Evolutionary conservation across 2,888 invertebrate species (phyloP).

Genomic region (Rhabditoides inermis): DNA sequence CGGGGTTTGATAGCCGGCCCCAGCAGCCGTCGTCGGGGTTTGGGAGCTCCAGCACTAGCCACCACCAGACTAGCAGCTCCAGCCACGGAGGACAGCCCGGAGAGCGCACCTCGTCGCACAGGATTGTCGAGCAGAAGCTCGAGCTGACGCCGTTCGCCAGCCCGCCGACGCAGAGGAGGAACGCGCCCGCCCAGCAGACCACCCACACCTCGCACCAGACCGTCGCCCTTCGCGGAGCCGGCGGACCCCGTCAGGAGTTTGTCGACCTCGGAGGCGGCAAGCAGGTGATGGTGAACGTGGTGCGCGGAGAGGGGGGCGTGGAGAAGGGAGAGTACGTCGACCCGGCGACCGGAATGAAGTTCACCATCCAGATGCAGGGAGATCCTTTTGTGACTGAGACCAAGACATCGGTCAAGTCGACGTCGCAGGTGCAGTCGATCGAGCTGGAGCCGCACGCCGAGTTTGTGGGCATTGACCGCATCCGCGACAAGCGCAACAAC

Average conservation of each 20-base stretch:
- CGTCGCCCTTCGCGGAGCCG: slow-evolving; percentile 8
- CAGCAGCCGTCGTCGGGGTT: too few species aligned
- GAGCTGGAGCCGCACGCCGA: slow-evolving; percentile 52
- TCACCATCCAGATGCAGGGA: slow-evolving; percentile 51
- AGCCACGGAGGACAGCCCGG: too few species aligned
- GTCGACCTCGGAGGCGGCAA: slow-evolving; percentile 52
- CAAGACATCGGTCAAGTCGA: slow-evolving; percentile 52
- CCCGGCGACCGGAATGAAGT: slow-evolving; percentile 51
- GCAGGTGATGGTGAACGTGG: slow-evolving; percentile 51
- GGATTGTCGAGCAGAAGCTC: slow-evolving; percentile 43
- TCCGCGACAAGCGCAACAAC: slow-evolving; percentile 48
- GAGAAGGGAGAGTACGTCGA: slow-evolving; percentile 53
- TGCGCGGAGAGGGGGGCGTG: slow-evolving; percentile 46
- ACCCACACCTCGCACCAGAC: neutral
- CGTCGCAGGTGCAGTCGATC: slow-evolving; percentile 51
- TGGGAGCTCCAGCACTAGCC: too few species aligned
- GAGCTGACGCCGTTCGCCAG: slow-evolving; percentile 46
- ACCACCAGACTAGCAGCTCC: too few species aligned
- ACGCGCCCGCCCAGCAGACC: neutral
- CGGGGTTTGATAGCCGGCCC: too few species aligned
- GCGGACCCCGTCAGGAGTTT: slow-evolving; percentile 35
- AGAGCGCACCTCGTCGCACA: too few species aligned
- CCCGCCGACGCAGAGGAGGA: neutral
- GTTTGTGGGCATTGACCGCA: slow-evolving; percentile 51
- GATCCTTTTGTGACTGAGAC: slow-evolving; percentile 52